These are phyloP conservation scores for Montipora efflorescens DNA, from an alignment of 64 coral and sea anemone genomes.

Conservation along the genomic window DNA sequence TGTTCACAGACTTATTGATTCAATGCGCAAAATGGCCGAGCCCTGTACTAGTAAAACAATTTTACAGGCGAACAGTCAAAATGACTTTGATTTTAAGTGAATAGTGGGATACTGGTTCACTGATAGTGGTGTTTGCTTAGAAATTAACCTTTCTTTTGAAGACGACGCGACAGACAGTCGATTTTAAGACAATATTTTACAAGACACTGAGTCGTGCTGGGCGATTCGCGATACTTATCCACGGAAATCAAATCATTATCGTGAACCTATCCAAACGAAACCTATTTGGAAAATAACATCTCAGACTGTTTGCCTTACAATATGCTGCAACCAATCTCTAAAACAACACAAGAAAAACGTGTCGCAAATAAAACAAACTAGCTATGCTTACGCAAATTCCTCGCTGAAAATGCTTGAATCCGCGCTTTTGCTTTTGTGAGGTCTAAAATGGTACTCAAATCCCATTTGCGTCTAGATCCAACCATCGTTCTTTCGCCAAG, in stretches of 20 bases:
- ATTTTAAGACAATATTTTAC: not conserved
- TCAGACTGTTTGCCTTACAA: not conserved
- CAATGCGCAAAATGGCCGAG: not conserved
- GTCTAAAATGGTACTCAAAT: slow-evolving; percentile 30
- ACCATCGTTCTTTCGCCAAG: not conserved
- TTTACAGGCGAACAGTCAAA: not conserved
- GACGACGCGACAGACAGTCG: not conserved
- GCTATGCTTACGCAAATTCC: slow-evolving; percentile 1
- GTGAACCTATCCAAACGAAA: not conserved
- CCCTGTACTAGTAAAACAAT: not conserved
- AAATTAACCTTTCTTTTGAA: not conserved
- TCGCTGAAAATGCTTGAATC: not conserved
- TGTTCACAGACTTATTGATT: not conserved
- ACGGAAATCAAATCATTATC: not conserved
- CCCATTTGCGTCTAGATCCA: slow-evolving; percentile 5
- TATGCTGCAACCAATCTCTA: not conserved
- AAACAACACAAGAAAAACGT: not conserved
- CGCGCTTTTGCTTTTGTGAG: slow-evolving; percentile 22
- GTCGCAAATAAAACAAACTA: not conserved
- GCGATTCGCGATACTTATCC: too few relatives aligned
- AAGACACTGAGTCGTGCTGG: too few relatives aligned
- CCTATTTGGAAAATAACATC: not conserved
- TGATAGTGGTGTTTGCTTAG: not conserved
- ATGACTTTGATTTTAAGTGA: not conserved
- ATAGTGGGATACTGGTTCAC: not conserved